phyloP scores from a whole-genome alignment of 2,113 vertebrate species.

The Cervus canadensis region DNA sequence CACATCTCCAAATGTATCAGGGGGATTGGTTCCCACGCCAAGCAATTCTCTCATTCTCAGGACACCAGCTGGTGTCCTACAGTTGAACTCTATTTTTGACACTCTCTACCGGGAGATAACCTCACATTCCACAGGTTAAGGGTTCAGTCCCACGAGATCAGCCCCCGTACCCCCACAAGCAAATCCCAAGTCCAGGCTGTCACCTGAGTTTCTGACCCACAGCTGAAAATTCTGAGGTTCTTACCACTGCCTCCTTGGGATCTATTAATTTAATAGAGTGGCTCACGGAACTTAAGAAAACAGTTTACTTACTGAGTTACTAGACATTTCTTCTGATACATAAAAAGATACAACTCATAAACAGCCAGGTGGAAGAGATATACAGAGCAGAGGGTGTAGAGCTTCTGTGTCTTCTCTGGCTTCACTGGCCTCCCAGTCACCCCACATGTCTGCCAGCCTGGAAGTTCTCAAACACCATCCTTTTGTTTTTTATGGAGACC shows the following conservation, averaged over 20 bases:
- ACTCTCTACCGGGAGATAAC: neutral
- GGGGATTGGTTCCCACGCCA: neutral
- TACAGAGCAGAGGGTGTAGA: neutral
- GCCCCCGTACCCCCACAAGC: neutral
- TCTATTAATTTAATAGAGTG: neutral
- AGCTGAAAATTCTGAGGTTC: neutral
- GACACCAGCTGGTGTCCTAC: neutral
- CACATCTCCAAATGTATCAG: neutral
- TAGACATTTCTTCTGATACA: neutral
- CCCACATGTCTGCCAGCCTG: too few species aligned
- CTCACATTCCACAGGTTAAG: neutral
- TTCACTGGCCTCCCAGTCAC: neutral
- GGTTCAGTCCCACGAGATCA: neutral
- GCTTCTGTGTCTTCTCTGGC: neutral
- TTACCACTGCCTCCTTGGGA: neutral
- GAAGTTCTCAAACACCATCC: neutral
- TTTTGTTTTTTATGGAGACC: neutral
- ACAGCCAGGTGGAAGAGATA: neutral
- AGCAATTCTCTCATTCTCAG: neutral
- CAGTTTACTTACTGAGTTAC: neutral
- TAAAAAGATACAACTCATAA: neutral
- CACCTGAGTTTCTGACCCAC: neutral
- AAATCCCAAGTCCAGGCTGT: neutral
- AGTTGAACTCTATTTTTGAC: neutral
- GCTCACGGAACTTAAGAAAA: neutral